A percentile compares a stretch with the other conserved stretches of the same genome.
Conservation (phyloP, 2,888 invertebrate species). For the Fragum sueziense region DNA sequence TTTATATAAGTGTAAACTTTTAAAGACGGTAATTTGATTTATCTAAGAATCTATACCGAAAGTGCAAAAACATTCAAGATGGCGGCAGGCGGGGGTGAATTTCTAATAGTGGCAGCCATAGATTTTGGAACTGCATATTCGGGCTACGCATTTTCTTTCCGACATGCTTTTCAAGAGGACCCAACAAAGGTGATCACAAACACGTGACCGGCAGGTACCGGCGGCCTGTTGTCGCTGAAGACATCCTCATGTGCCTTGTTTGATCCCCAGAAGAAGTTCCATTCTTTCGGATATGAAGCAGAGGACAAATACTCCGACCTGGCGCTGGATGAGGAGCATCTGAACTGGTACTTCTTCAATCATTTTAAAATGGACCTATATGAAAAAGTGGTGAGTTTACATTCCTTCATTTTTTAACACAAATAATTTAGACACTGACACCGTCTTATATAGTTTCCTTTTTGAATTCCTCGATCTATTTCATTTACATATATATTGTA, state of each 20-base stretch:
- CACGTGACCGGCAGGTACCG: constrained; percentile 17
- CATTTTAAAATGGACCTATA: constrained; percentile 41
- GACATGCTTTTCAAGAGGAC: constrained; percentile 28
- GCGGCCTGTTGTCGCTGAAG: constrained; percentile 31
- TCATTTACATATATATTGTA: too few relatives aligned
- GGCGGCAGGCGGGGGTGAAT: constrained; percentile 2
- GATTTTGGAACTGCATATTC: constrained; percentile 52
- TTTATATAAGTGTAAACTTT: too few relatives aligned
- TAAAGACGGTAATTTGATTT: too few relatives aligned
- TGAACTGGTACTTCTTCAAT: constrained; percentile 41
- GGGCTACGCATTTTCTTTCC: constrained; percentile 42
- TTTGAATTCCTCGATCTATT: too few relatives aligned
- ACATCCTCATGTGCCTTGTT: constrained; percentile 41
- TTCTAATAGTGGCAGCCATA: constrained; percentile 46
- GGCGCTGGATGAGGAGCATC: constrained; percentile 21
- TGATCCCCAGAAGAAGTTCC: constrained; percentile 29
- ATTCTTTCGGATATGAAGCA: constrained; percentile 44
- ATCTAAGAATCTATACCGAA: too few relatives aligned
- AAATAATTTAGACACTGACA: too few relatives aligned
- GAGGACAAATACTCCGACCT: constrained; percentile 41
- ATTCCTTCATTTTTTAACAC: too few relatives aligned
- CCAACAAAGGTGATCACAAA: constrained; percentile 36
- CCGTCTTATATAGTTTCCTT: too few relatives aligned
- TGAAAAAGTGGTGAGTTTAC: constrained; percentile 11
- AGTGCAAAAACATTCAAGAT: neutral